Percentiles rank a stretch among this genome's conserved stretches.
Conservation (phyloP, 2,888 invertebrate genomes). For the Cephus nigrinus region DNA sequence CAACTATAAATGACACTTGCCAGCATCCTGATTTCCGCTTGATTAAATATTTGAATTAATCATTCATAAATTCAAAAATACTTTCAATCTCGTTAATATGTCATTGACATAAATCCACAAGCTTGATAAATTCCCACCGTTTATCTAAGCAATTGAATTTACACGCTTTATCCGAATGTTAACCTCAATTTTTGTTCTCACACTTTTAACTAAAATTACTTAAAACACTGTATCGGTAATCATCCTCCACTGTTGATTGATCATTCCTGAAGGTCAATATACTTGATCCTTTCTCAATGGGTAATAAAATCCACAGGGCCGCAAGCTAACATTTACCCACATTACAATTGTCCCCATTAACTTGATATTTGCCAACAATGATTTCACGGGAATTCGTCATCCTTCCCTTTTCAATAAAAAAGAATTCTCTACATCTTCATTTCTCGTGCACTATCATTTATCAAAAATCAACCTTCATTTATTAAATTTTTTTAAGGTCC, state of each 20-base stretch:
- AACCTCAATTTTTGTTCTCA: background rate
- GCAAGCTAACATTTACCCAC: background rate
- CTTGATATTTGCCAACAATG: background rate
- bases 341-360: background rate
- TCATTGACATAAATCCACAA: background rate
- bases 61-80: background rate
- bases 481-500: background rate
- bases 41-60: background rate
- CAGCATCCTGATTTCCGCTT: background rate
- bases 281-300: background rate
- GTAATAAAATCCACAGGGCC: background rate
- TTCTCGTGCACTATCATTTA: background rate
- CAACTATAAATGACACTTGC: background rate
- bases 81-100: background rate
- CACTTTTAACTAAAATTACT: background rate
- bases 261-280: background rate
- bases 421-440: background rate
- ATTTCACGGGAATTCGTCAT: background rate
- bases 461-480: background rate
- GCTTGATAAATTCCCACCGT: background rate
- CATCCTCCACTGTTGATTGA: background rate
- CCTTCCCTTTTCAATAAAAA: background rate
- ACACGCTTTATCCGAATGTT: background rate
- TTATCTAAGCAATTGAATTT: background rate
- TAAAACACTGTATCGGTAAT: background rate